Percentiles rank a stretch among this genome's conserved stretches.
Evolutionary conservation across 1,140 invertebrate genomes (phyloP).

Genomic region (Eupeodes corollae): DNA sequence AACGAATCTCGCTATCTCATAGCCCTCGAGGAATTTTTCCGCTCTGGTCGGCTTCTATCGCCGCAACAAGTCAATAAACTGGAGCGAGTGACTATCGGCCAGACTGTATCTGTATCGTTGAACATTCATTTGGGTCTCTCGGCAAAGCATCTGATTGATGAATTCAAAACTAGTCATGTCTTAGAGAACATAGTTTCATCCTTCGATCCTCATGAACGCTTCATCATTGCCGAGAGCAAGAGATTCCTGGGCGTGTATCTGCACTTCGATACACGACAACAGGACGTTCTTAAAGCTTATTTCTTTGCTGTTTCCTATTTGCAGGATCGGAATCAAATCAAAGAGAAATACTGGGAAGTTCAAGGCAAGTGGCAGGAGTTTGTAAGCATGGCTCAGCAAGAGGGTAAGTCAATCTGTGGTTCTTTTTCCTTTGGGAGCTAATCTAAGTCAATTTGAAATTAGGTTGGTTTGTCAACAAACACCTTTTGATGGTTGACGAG

Average conservation of each 20-base stretch:
- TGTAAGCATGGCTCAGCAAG: slow-evolving; percentile 28
- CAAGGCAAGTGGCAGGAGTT: slow-evolving; percentile 38
- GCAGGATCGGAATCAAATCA: slow-evolving; percentile 34
- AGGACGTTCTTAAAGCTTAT: slow-evolving; percentile 35
- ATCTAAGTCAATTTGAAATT: slow-evolving; percentile 3
- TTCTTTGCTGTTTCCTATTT: slow-evolving; percentile 37
- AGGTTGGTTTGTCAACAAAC: slow-evolving; percentile 43
- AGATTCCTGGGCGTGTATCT: slow-evolving; percentile 32
- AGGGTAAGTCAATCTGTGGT: slow-evolving; percentile 12
- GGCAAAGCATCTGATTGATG: slow-evolving; percentile 23
- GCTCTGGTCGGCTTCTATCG: slow-evolving; percentile 37
- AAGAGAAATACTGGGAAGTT: slow-evolving; percentile 40
- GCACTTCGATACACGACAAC: slow-evolving; percentile 30
- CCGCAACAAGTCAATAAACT: slow-evolving; percentile 44
- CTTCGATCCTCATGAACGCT: slow-evolving; percentile 38
- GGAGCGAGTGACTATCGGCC: slow-evolving; percentile 48
- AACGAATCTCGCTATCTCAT: slow-evolving; percentile 66
- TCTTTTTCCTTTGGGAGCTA: background rate
- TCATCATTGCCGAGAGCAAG: slow-evolving; percentile 34
- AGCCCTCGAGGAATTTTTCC: slow-evolving; percentile 50
- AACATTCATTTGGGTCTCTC: slow-evolving; percentile 32
- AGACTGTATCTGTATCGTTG: slow-evolving; percentile 35
- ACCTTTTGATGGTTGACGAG: slow-evolving; percentile 41
- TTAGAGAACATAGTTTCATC: slow-evolving; percentile 37
- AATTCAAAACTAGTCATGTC: slow-evolving; percentile 22